A percentile compares a stretch with the other conserved stretches of the same genome.
Conservation (phyloP, 2,888 invertebrate genomes). For the Miltochrista miniata region DNA sequence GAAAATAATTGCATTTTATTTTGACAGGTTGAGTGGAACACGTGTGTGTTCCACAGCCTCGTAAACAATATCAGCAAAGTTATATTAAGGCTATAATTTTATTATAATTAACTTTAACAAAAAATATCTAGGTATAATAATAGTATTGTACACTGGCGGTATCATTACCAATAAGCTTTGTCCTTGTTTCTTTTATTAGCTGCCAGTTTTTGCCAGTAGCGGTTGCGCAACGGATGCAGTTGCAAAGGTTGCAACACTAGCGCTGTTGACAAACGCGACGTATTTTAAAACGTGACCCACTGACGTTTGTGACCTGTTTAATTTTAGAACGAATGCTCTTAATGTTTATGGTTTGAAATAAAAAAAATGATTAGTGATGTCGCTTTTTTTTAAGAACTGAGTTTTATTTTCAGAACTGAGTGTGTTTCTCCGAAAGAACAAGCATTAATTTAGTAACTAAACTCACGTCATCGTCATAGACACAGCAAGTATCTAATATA, state of each 20-base stretch:
- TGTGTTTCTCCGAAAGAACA: no score
- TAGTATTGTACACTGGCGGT: constrained; percentile 3
- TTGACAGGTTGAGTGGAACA: no score
- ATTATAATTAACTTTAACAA: no score
- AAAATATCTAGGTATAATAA: no score
- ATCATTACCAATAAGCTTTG: constrained; percentile 25
- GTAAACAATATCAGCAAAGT: no score
- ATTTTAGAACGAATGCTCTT: constrained; percentile 48
- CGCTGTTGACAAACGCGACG: constrained; percentile 35
- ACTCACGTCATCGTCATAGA: no score
- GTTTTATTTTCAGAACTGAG: background rate
- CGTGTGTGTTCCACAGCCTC: no score
- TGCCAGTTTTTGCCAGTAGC: constrained; percentile 57
- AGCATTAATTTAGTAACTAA: no score
- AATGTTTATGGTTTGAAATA: constrained; percentile 33
- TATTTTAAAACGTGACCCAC: constrained; percentile 55
- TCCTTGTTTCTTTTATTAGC: constrained; percentile 41
- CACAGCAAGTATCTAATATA: no score
- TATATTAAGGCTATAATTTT: no score
- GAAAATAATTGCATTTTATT: no score
- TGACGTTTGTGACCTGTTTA: constrained; percentile 42
- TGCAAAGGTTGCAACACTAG: constrained; percentile 69
- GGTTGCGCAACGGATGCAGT: constrained; percentile 64
- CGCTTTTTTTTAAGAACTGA: background rate
- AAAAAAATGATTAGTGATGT: constrained; percentile 4